Percentiles rank a stretch among this genome's conserved stretches.
phyloP scores from a whole-genome alignment of 2,888 invertebrate genomes.

The Prosopocoilus inquinatus region DNA sequence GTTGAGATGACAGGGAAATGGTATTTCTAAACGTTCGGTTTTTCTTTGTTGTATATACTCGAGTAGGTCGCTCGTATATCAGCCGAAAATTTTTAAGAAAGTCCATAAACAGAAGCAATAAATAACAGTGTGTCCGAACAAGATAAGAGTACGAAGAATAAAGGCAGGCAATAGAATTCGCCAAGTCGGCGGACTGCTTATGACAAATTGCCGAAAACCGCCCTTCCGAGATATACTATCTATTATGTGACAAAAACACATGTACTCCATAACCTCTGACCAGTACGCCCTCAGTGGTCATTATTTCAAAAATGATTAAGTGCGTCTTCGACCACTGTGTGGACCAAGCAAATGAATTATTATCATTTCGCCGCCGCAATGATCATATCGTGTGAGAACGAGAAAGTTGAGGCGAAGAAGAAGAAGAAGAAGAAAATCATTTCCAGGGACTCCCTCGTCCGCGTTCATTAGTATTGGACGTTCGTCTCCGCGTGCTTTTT shows the following conservation, averaged over 20 bases:
- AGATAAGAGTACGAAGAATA: slow-evolving; percentile 32
- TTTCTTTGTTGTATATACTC: no score
- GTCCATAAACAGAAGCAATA: slow-evolving; percentile 25
- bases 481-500: slow-evolving; percentile 1
- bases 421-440: no score
- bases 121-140: slow-evolving; percentile 34
- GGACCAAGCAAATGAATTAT: not conserved
- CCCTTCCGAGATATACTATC: slow-evolving; percentile 48
- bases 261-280: slow-evolving; percentile 47
- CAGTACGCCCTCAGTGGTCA: slow-evolving; percentile 38
- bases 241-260: slow-evolving; percentile 52
- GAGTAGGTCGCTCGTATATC: slow-evolving; percentile 5
- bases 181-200: slow-evolving; percentile 40
- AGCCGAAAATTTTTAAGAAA: slow-evolving; percentile 11
- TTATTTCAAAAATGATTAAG: slow-evolving; percentile 30
- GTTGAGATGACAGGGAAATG: no score
- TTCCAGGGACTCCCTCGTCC: not conserved
- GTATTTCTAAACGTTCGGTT: no score
- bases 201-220: slow-evolving; percentile 45
- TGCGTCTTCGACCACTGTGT: not conserved
- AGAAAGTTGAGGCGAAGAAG: not conserved
- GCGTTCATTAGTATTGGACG: slow-evolving; percentile 7
- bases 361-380: not conserved
- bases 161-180: slow-evolving; percentile 34
- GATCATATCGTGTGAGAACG: not conserved